A percentile compares a stretch with the other conserved stretches of the same genome.
Conservation (phyloP, 2,888 invertebrate species). For the Troilus luridus region DNA sequence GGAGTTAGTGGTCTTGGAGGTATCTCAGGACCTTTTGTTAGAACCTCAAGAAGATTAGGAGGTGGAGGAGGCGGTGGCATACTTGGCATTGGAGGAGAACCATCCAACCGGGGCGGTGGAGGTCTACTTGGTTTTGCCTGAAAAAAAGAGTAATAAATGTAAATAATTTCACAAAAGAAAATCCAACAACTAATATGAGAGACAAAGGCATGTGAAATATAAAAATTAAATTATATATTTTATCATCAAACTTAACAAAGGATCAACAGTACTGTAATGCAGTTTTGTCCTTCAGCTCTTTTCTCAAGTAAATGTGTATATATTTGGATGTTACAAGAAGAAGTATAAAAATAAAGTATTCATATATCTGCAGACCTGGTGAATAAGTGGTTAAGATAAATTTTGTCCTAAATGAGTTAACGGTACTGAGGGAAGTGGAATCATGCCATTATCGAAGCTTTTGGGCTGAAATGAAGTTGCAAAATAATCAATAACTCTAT, state of each 20-base stretch:
- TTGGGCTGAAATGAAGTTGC: too few relatives aligned
- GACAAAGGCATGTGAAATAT: not conserved
- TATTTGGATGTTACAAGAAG: too few relatives aligned
- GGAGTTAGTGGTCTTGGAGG: conserved; percentile 66
- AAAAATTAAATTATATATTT: not conserved
- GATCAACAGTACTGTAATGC: too few relatives aligned
- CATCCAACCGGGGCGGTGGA: conserved; percentile 70
- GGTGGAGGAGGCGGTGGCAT: conserved; percentile 85
- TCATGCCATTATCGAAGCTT: too few relatives aligned
- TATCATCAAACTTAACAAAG: not conserved
- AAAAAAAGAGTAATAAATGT: not conserved
- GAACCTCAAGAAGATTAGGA: conserved; percentile 68
- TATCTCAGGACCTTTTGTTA: conserved; percentile 66
- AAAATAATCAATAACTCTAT: too few relatives aligned
- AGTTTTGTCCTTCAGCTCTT: too few relatives aligned
- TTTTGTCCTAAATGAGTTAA: too few relatives aligned
- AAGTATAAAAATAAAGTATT: too few relatives aligned
- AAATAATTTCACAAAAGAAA: not conserved
- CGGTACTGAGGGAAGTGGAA: too few relatives aligned
- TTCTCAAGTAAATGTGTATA: too few relatives aligned
- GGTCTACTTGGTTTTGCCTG: conserved; percentile 71
- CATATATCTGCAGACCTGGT: too few relatives aligned
- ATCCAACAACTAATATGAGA: not conserved
- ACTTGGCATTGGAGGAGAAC: conserved; percentile 84
- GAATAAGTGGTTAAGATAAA: too few relatives aligned